phyloP scores from a whole-genome alignment of 2,113 vertebrate species.

The Aplodontia rufa region DNA sequence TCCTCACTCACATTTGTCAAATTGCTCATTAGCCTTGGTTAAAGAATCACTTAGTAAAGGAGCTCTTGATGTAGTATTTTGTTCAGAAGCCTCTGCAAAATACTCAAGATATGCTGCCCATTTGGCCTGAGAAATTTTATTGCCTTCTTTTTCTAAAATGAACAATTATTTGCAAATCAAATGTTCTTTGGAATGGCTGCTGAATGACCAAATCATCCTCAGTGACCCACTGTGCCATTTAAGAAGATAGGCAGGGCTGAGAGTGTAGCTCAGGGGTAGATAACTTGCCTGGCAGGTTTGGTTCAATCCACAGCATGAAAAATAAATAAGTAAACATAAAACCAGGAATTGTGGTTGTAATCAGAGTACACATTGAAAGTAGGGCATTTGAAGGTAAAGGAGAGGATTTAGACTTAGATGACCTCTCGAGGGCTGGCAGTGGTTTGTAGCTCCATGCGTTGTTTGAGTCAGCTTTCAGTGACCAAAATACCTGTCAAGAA shows the following conservation, averaged over 20 bases:
- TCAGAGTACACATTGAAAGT: not conserved
- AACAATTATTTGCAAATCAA: not conserved
- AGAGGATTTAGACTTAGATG: not conserved
- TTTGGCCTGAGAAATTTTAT: not conserved
- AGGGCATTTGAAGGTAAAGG: not conserved
- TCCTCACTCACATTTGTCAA: too few relatives aligned
- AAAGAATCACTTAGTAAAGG: not conserved
- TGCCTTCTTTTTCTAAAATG: not conserved
- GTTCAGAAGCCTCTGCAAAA: not conserved
- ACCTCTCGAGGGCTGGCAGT: not conserved
- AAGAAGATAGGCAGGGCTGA: not conserved
- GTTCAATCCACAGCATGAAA: not conserved
- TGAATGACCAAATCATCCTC: not conserved
- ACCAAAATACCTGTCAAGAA: too few relatives aligned
- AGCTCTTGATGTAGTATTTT: not conserved
- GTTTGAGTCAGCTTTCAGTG: too few relatives aligned
- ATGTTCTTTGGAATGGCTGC: not conserved
- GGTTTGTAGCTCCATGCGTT: rapidly evolving
- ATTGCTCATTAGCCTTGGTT: not conserved
- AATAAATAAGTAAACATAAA: not conserved
- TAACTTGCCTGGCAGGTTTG: too few relatives aligned
- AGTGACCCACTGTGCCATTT: not conserved
- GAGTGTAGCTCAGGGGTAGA: not conserved
- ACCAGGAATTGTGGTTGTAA: not conserved
- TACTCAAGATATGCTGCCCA: not conserved